phyloP scores from a whole-genome alignment of 1,140 invertebrate genomes.

The Drosophila fuyamai region DNA sequence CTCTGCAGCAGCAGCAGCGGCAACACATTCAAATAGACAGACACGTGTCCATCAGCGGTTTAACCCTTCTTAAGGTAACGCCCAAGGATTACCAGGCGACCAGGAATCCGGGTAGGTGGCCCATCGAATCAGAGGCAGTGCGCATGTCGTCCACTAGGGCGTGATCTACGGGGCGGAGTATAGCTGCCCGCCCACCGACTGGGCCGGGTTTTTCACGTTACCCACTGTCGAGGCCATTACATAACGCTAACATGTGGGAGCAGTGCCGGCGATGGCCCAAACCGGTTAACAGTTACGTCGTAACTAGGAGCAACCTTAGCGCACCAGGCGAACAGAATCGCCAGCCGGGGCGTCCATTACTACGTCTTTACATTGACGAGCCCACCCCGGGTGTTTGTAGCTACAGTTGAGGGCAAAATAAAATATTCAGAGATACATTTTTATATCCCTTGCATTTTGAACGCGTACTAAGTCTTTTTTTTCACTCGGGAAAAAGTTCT shows the following conservation, averaged over 20 bases:
- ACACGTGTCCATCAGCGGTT: conserved; percentile 84
- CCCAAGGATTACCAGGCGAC: conserved; percentile 82
- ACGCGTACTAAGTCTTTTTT: too few relatives aligned
- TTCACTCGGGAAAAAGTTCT: too few relatives aligned
- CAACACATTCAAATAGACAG: conserved; percentile 63
- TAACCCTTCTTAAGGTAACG: conserved; percentile 85
- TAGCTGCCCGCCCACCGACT: conserved; percentile 48
- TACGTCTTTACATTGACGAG: conserved; percentile 69
- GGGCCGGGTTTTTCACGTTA: conserved; percentile 69
- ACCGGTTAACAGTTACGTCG: conserved; percentile 84
- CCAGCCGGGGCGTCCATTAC: conserved; percentile 45
- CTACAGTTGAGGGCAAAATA: conserved; percentile 7
- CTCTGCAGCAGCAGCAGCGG: conserved; percentile 55
- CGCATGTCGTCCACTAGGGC: conserved; percentile 68
- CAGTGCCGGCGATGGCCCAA: conserved; percentile 39
- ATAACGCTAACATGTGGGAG: conserved; percentile 57
- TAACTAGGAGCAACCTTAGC: conserved; percentile 84
- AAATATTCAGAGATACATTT: too few relatives aligned
- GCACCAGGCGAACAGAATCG: conserved; percentile 64
- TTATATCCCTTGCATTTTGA: too few relatives aligned
- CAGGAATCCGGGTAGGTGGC: conserved; percentile 24
- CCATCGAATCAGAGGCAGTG: conserved; percentile 17
- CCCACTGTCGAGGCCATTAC: conserved; percentile 54
- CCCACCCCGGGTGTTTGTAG: conserved; percentile 1
- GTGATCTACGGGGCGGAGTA: conserved; percentile 75